Evolutionary conservation across 2,797 vertebrate genomes (phyloP).

Genomic region (Martes flavigula): DNA sequence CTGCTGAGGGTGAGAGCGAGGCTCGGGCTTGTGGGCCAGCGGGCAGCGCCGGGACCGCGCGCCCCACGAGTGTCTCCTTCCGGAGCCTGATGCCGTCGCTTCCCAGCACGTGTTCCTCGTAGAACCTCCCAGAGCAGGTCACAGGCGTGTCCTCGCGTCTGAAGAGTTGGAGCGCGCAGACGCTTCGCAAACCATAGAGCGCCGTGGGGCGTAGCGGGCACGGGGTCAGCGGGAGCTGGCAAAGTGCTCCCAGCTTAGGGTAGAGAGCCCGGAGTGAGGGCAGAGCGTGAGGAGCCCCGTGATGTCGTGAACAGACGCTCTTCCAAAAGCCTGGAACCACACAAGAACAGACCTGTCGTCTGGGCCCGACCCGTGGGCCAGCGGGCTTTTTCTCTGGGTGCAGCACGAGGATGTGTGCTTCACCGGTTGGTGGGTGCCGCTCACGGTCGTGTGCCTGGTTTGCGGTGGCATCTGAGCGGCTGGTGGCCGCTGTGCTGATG

Average conservation of each 20-base stretch:
- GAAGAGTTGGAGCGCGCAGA: background rate
- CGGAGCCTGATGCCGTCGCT: background rate
- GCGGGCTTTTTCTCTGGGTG: background rate
- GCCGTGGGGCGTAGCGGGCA: background rate
- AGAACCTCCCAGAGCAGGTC: background rate
- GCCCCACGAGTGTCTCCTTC: background rate
- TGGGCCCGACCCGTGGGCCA: too few species aligned
- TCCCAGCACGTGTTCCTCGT: background rate
- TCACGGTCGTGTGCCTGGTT: too few species aligned
- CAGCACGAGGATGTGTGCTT: background rate
- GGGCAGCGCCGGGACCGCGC: background rate
- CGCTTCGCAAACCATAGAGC: background rate
- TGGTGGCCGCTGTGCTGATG: background rate
- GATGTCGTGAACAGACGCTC: background rate
- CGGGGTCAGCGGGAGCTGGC: background rate
- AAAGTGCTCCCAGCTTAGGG: background rate
- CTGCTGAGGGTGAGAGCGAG: background rate
- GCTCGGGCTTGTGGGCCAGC: background rate
- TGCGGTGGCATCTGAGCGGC: accelerated
- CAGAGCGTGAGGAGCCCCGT: background rate
- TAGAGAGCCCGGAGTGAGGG: background rate
- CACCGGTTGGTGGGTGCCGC: background rate
- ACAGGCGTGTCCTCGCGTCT: background rate
- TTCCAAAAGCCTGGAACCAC: background rate
- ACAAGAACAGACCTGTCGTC: background rate